Percentiles rank a stretch among this genome's conserved stretches.
These are phyloP conservation scores for Passer domesticus DNA, from an alignment of 2,113 vertebrate genomes.

Conservation along the genomic window DNA sequence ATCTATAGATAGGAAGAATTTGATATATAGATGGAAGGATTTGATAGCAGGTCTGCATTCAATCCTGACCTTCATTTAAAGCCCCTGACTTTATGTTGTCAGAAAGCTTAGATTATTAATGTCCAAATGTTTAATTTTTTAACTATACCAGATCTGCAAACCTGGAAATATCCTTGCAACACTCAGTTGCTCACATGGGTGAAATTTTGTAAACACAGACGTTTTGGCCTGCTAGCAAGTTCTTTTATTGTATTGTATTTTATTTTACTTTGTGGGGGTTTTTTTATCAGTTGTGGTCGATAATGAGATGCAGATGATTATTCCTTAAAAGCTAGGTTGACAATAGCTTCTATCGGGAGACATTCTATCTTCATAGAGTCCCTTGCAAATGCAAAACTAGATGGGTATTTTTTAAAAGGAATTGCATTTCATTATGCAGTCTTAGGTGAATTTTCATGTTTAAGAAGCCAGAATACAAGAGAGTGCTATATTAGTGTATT, in stretches of 20 bases:
- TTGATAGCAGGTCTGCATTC: neutral
- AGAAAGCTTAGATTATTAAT: neutral
- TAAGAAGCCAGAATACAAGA: conserved; percentile 78
- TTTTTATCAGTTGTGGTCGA: neutral
- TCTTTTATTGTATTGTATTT: neutral
- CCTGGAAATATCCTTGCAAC: neutral
- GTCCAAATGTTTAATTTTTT: neutral
- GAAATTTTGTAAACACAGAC: conserved; percentile 13
- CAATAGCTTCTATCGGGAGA: conserved; percentile 39
- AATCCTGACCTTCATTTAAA: neutral
- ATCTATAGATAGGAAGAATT: neutral
- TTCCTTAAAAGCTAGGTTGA: conserved; percentile 55
- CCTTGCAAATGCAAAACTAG: conserved; percentile 72
- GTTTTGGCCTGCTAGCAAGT: neutral
- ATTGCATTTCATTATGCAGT: conserved; percentile 74
- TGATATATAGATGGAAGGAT: neutral
- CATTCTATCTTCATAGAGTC: conserved; percentile 61
- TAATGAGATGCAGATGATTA: conserved; percentile 35
- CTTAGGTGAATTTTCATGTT: conserved; percentile 81
- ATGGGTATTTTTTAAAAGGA: conserved; percentile 69
- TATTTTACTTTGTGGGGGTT: neutral
- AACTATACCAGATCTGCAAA: neutral
- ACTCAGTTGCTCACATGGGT: neutral
- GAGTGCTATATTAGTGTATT: conserved; percentile 81
- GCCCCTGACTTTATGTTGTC: neutral